Conservation (phyloP, 2,888 invertebrate genomes). For the Neoscelio sp. region DNA sequence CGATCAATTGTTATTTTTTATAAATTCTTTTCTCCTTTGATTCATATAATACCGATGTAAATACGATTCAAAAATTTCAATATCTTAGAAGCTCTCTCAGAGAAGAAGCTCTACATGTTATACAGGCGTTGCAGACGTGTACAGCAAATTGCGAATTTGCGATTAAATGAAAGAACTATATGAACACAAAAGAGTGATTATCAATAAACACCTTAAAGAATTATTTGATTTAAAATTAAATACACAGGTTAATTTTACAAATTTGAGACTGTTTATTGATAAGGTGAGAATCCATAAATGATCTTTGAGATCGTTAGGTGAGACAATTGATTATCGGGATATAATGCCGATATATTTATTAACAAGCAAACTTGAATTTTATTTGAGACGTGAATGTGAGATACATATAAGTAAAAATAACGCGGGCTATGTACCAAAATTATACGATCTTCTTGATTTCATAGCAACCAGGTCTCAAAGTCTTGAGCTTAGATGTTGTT, state of each 20-base stretch:
- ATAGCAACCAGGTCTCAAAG: constrained; percentile 3
- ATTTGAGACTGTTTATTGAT: constrained; percentile 62
- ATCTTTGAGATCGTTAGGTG: constrained; percentile 67
- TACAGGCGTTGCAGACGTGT: constrained; percentile 44
- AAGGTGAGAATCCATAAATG: constrained; percentile 55
- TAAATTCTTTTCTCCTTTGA: constrained; percentile 53
- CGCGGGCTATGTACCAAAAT: constrained; percentile 2
- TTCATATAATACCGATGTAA: constrained; percentile 39
- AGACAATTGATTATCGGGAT: constrained; percentile 71
- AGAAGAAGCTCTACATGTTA: constrained; percentile 52
- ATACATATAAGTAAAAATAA: constrained; percentile 9
- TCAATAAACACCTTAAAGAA: constrained; percentile 64
- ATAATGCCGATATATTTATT: constrained; percentile 69
- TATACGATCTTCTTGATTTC: constrained; percentile 15
- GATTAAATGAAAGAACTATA: constrained; percentile 39
- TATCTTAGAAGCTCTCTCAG: constrained; percentile 54
- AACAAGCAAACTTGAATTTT: constrained; percentile 69
- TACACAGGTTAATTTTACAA: constrained; percentile 43
- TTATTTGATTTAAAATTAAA: constrained; percentile 59
- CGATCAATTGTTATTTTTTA: constrained; percentile 50
- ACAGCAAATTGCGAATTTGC: constrained; percentile 60
- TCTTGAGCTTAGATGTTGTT: neutral
- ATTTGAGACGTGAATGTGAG: constrained; percentile 70
- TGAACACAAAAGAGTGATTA: constrained; percentile 66
- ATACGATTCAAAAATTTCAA: constrained; percentile 56